These are phyloP conservation scores for Megalurothrips usitatus DNA, from an alignment of 2,888 invertebrate genomes.

Conservation along the genomic window DNA sequence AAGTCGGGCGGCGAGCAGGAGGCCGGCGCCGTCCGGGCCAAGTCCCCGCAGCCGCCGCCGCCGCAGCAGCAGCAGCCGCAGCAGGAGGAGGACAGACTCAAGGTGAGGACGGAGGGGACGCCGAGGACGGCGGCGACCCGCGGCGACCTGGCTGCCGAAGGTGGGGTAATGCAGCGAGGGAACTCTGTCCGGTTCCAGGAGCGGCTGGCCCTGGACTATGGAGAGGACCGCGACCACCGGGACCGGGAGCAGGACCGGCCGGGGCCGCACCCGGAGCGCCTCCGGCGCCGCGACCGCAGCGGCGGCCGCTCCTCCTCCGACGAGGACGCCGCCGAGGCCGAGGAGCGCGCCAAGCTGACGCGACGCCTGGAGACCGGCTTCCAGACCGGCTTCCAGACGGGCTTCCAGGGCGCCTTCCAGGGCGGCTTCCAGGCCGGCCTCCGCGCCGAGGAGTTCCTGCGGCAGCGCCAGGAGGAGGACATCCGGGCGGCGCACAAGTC, in stretches of 20 bases:
- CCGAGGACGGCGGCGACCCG: constrained; percentile 51
- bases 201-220: not conserved
- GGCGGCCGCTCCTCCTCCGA: not conserved
- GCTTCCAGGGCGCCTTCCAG: constrained; percentile 30
- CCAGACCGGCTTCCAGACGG: constrained; percentile 43
- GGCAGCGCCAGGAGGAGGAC: constrained; percentile 46
- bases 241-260: not conserved
- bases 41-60: constrained; percentile 27
- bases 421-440: constrained; percentile 40
- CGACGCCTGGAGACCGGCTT: constrained; percentile 32
- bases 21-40: not conserved
- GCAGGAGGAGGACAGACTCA: constrained; percentile 33
- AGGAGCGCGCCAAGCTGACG: constrained; percentile 45
- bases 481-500: constrained; percentile 57
- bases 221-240: not conserved
- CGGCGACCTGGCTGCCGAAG: too few species aligned
- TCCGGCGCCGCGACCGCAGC: not conserved
- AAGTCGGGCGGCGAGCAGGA: constrained; percentile 27
- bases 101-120: constrained; percentile 46
- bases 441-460: constrained; percentile 4
- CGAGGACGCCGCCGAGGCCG: constrained; percentile 39
- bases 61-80: constrained; percentile 35
- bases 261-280: not conserved
- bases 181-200: not conserved
- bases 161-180: too few species aligned